Evolutionary conservation across 2,113 vertebrate species (phyloP).

Genomic region (Clarias macrocephalus): DNA sequence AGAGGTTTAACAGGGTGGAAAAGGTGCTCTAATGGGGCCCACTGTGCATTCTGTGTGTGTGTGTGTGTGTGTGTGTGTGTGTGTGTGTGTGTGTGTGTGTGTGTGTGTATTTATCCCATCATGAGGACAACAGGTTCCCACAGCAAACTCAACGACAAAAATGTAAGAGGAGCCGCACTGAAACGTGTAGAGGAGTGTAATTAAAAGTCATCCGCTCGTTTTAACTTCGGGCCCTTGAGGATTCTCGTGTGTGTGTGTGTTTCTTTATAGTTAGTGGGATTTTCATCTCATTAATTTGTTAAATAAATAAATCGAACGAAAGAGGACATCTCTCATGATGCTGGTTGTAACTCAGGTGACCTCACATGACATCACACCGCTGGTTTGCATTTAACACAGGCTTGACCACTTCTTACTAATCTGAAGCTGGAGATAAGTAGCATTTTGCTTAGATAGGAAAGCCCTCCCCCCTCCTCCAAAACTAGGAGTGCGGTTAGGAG

Average conservation of each 20-base stretch:
- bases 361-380: background rate
- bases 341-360: background rate
- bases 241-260: background rate
- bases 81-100: slow-evolving; percentile 1
- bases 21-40: slow-evolving; percentile 55
- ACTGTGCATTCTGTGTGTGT: slow-evolving; percentile 26
- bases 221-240: background rate
- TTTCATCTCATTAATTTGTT: background rate
- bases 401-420: too few species aligned
- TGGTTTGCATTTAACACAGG: background rate
- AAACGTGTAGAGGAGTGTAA: slow-evolving; percentile 14
- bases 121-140: background rate
- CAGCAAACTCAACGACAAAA: background rate
- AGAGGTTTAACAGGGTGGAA: slow-evolving; percentile 62
- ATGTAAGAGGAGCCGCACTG: background rate
- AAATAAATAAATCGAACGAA: background rate
- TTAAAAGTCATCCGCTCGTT: background rate
- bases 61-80: slow-evolving; percentile 37
- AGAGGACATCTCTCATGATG: background rate
- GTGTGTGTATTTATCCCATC: background rate
- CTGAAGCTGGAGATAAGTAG: too few species aligned
- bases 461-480: too few species aligned
- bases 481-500: too few species aligned
- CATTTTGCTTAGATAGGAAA: too few species aligned
- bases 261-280: background rate